Evolutionary conservation across 2,797 vertebrate genomes (phyloP), one percentile per base, ranked within the genome.

Genomic region (Sebastes steindachneri): DNA sequence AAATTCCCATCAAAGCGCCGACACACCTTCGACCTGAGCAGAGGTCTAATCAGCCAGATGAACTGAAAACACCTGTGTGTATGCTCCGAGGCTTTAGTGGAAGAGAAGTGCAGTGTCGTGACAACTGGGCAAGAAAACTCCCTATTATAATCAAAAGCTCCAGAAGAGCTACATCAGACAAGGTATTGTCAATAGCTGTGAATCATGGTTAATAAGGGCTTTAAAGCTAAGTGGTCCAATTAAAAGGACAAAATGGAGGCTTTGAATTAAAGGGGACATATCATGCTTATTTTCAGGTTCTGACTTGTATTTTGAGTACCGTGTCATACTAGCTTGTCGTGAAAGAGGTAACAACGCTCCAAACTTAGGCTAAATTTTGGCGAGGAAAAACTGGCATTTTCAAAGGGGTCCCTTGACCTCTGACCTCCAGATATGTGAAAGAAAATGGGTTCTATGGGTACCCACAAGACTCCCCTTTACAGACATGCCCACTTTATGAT

Each of bases 231-330:
- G 15, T 0, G 15, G 41, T 48, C 0, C 15, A 48, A 48, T 48
- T 48, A 19, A 48, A 9, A n/a, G 15, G 29, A 12, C 1, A 19
- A 71, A 23, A 31, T 11, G n/a, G n/a, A 23, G 0, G 55, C 5
- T 26, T 3, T 45, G n/a, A 0, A 19, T 15, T 4, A 31, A 41
- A 41, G 37, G 37, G 37, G 37, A 41, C 12, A 11, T 17, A 17
- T 28, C 26, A 28, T 45, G 41, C 41, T 45, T 17, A 45, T 45
- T 45, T 45, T 45, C 41, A 45, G 41, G 15, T 45, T 45, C 41
- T 0, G 0, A 45, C 41, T 45, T 45, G 15, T 45, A 45, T 45
- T 45, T 17, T 45, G 41, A 0, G 7, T 45, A 45, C 41, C 15
- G 0, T 45, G 41, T 45, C 15, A 17, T 17, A 45, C 41, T 45